These are phyloP conservation scores for Hirtodrosophila cameraria DNA, from an alignment of 2,888 invertebrate genomes.

Conservation along the genomic window DNA sequence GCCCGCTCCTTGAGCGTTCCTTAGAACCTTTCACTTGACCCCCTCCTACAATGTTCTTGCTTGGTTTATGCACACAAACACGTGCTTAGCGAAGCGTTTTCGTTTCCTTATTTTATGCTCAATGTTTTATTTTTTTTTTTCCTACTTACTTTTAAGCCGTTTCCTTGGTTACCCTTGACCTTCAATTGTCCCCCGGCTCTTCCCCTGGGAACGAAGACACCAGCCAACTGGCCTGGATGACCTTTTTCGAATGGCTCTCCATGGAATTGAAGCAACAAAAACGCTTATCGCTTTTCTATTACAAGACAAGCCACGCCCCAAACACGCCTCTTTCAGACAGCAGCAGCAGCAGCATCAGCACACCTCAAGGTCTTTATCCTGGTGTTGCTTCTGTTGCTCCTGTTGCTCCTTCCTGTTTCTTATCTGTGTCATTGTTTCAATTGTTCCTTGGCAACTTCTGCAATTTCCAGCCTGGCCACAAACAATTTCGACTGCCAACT, in stretches of 20 bases:
- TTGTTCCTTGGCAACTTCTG: constrained; percentile 53
- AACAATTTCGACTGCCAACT: constrained; percentile 44
- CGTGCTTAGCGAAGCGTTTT: constrained; percentile 56
- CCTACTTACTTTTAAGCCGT: constrained; percentile 21
- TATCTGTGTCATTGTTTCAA: constrained; percentile 61
- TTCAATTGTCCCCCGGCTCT: constrained; percentile 42
- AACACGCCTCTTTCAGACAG: constrained; percentile 4
- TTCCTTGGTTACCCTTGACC: constrained; percentile 64
- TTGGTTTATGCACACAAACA: neutral
- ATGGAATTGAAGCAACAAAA: constrained; percentile 58
- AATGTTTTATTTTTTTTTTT: constrained; percentile 13
- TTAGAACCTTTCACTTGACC: neutral
- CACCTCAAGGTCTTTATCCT: constrained; percentile 30
- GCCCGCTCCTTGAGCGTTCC: constrained; percentile 21
- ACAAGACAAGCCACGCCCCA: constrained; percentile 32
- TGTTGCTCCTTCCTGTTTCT: constrained; percentile 9
- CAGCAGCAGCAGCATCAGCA: constrained; percentile 7
- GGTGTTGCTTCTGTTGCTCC: neutral
- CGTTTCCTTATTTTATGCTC: constrained; percentile 57
- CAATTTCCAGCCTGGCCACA: constrained; percentile 48
- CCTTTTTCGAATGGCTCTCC: constrained; percentile 75
- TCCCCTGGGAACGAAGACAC: neutral
- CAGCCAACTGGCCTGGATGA: constrained; percentile 50
- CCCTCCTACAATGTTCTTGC: neutral
- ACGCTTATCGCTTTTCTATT: constrained; percentile 75